Conservation (phyloP, 2,113 vertebrate species). For the Sylvilagus bachmani region DNA sequence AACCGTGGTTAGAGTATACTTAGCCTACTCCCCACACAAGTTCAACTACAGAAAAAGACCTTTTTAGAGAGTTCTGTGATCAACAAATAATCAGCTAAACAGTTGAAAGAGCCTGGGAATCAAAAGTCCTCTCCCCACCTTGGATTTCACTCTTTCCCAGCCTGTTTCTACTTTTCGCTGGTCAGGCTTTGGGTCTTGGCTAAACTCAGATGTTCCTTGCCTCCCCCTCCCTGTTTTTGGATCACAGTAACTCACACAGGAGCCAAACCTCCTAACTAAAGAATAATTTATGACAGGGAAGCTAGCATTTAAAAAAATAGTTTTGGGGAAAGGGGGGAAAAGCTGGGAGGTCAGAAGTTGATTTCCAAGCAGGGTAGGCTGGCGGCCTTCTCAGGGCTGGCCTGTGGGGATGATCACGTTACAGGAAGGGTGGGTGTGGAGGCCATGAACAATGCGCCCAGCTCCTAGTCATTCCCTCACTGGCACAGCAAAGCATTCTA, state of each 20-base stretch:
- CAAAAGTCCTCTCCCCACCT: neutral
- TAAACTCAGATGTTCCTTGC: constrained; percentile 49
- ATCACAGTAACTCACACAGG: constrained; percentile 82
- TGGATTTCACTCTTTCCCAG: accelerated
- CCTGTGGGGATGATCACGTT: constrained; percentile 81
- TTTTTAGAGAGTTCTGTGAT: neutral
- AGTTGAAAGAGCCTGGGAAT: neutral
- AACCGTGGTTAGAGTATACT: neutral
- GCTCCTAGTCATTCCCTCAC: neutral
- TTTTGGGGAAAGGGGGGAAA: neutral
- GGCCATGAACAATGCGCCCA: constrained; percentile 61
- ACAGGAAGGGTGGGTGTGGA: neutral
- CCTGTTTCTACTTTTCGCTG: neutral
- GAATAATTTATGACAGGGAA: constrained; percentile 77
- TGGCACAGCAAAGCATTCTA: accelerated
- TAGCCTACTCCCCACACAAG: neutral
- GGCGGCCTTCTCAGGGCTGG: constrained; percentile 12
- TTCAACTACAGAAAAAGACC: neutral
- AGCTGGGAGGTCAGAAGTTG: constrained; percentile 83
- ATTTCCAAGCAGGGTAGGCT: constrained; percentile 45
- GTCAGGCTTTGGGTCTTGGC: constrained; percentile 70
- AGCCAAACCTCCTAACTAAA: constrained; percentile 76
- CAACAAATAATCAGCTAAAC: neutral
- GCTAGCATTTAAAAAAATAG: constrained; percentile 76
- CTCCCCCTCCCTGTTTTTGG: constrained; percentile 38